Evolutionary conservation across 2,888 invertebrate species (phyloP).

Genomic region (Cryptophagus acutangulus): DNA sequence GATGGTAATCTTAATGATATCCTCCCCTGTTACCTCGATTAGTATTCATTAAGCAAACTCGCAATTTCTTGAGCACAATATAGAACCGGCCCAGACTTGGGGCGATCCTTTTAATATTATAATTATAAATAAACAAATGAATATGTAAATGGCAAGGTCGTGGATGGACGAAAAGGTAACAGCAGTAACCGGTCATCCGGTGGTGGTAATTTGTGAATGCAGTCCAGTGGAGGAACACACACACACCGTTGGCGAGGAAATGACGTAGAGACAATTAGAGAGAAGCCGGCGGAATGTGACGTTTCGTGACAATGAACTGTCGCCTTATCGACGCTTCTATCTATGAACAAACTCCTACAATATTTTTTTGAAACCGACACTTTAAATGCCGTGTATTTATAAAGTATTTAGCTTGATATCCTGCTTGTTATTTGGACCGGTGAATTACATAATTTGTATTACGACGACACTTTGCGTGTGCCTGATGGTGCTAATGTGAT

Average conservation of each 20-base stretch:
- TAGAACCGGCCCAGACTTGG: too few species aligned
- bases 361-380: slow-evolving; percentile 30
- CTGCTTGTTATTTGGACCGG: slow-evolving; percentile 24
- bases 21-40: too few species aligned
- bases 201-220: not conserved
- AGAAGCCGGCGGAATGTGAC: slow-evolving; percentile 30
- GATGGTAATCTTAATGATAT: too few species aligned
- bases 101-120: too few species aligned
- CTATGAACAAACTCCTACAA: slow-evolving; percentile 28
- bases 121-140: not conserved
- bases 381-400: slow-evolving; percentile 34
- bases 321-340: slow-evolving; percentile 29
- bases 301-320: slow-evolving; percentile 33
- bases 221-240: not conserved
- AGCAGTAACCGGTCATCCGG: not conserved
- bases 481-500: not conserved
- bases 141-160: slow-evolving; percentile 9
- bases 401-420: slow-evolving; percentile 31
- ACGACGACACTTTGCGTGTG: not conserved
- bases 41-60: too few species aligned
- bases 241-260: slow-evolving; percentile 19
- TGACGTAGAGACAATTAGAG: slow-evolving; percentile 30
- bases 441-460: not conserved
- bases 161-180: not conserved
- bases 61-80: too few species aligned